Base-by-base conservation (phyloP, 2,888 invertebrate species). In the Cybosia mesomella region DNA sequence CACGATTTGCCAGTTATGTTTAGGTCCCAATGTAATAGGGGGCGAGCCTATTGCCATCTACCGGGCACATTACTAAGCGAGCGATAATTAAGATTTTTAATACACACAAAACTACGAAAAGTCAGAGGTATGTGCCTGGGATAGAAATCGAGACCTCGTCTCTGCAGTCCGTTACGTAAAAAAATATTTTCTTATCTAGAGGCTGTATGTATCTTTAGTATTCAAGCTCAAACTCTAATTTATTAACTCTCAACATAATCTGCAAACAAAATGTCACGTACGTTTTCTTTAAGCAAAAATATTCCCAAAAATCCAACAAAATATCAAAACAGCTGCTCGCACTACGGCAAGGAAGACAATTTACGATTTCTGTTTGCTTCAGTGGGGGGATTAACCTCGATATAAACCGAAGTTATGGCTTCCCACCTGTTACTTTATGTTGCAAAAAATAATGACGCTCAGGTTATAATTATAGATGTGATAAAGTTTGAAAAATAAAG, bases 361-460 rank as follows among this genome's bases (percentile, higher is more conserved):
- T 77, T 77, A 77, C 73, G 75, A 79, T 65, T 60, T 67, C 66
- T 66, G 66, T 74, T 71, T 70, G 73, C 72, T 68, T 67, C 70
- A 73, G 67, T 68, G 65, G n/a, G n/a, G 54, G 66, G 77, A 73
- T 73, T 79, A 71, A 63, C 67, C 67, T 62, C 21, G 58, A 63
- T 60, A 71, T 77, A 76, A 68, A 74, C 69, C 64, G 11, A 63
- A 70, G 66, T 77, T 76, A 79, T 64, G 64, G 64, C 55, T 22
- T 66, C 28, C 71, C 63, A 79, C 79, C 80, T 76, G 77, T 77
- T 77, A 75, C 73, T 70, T 73, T 70, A 72, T 62, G 65, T 55
- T 49, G 62, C 43, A 72, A 75, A 77, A 77, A 75, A 79, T 79
- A 79, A 79, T 79, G 77, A 73, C 68, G 54, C 57, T 58, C 59